A percentile compares a stretch with the other conserved stretches of the same genome.
Conservation (phyloP, 2,797 vertebrate species). For the Heteromormyrus szaboi region DNA sequence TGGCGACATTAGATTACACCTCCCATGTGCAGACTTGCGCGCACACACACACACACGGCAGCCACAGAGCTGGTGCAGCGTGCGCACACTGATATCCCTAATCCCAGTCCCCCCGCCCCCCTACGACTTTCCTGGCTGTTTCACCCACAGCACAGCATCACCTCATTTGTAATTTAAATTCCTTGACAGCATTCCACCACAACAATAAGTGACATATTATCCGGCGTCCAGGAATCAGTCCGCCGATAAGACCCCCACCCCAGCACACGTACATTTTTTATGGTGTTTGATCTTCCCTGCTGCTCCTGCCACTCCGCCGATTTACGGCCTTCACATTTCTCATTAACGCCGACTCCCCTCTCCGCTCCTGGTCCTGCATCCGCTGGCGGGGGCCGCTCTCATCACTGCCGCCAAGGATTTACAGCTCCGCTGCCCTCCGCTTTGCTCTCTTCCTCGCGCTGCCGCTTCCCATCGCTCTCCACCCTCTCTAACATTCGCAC, state of each 20-base stretch:
- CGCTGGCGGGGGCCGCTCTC: slow-evolving; percentile 24
- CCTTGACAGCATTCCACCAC: slow-evolving; percentile 46
- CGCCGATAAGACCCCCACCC: slow-evolving; percentile 38
- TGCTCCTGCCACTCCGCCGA: slow-evolving; percentile 39
- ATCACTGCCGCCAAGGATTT: slow-evolving; percentile 41
- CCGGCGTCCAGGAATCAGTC: slow-evolving; percentile 51
- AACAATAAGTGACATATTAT: slow-evolving; percentile 52
- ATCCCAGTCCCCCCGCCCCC: not conserved
- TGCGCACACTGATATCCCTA: not conserved
- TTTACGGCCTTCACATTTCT: slow-evolving; percentile 57
- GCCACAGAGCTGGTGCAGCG: not conserved
- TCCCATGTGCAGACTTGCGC: not conserved
- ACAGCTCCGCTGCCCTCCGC: slow-evolving; percentile 2
- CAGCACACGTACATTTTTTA: slow-evolving; percentile 45
- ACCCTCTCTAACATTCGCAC: not conserved
- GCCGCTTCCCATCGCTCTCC: slow-evolving; percentile 23
- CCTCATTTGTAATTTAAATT: slow-evolving; percentile 66
- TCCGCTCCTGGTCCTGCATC: slow-evolving; percentile 23
- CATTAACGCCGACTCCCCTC: slow-evolving; percentile 44
- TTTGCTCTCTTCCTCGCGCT: slow-evolving; percentile 14
- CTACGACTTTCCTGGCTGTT: not conserved
- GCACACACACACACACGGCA: not conserved
- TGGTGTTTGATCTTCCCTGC: slow-evolving; percentile 47
- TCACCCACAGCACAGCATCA: slow-evolving; percentile 25
- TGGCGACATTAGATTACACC: not conserved